Evolutionary conservation across 1,140 invertebrate species (phyloP).

Genomic region (Dreissena polymorpha): DNA sequence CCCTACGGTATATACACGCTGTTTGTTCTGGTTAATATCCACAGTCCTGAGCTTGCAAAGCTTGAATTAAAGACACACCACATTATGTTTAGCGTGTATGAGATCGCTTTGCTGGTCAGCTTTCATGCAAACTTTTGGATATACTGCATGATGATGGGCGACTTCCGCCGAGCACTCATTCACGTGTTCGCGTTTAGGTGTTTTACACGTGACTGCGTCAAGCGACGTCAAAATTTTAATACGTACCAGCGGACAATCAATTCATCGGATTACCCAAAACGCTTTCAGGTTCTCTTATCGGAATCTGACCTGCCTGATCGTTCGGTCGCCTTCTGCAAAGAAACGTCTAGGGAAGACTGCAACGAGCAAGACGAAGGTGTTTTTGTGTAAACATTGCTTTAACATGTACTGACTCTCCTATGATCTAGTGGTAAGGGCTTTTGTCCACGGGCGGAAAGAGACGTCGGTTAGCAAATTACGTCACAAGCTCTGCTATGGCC

Average conservation of each 20-base stretch:
- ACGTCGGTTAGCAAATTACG: too few species aligned
- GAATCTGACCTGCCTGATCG: too few species aligned
- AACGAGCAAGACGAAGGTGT: too few species aligned
- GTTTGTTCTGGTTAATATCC: neutral
- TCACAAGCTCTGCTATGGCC: too few species aligned
- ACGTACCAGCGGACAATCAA: neutral
- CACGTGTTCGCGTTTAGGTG: slow-evolving; percentile 14
- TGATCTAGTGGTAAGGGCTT: too few species aligned
- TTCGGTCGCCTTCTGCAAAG: too few species aligned
- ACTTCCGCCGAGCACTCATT: slow-evolving; percentile 21
- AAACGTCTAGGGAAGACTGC: too few species aligned
- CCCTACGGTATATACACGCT: slow-evolving; percentile 40
- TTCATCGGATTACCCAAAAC: too few species aligned
- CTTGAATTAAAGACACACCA: neutral
- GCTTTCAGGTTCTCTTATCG: too few species aligned
- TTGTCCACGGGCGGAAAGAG: too few species aligned
- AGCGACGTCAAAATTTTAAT: neutral
- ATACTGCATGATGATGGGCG: slow-evolving; percentile 48
- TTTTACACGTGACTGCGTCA: neutral
- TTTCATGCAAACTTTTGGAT: slow-evolving; percentile 50
- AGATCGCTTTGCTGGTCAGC: slow-evolving; percentile 9
- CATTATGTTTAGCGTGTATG: slow-evolving; percentile 26
- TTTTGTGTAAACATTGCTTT: too few species aligned
- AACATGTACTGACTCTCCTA: too few species aligned
- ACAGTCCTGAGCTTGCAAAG: neutral